These are phyloP conservation scores for Pithys albifrons DNA, from an alignment of 2,113 vertebrate species.

Conservation along the genomic window DNA sequence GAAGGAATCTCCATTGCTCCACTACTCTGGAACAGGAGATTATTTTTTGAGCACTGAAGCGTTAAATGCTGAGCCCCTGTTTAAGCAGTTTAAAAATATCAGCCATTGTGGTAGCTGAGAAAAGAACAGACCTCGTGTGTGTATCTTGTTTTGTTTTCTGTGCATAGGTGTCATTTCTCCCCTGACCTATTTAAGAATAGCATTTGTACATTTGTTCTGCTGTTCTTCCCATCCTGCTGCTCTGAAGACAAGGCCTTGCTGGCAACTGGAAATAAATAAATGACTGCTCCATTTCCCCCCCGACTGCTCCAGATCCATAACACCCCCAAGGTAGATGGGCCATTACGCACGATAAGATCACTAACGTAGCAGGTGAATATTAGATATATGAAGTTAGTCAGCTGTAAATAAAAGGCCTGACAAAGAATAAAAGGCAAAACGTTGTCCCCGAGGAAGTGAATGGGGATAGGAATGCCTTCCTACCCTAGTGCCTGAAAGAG, in stretches of 20 bases:
- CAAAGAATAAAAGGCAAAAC: slow-evolving; percentile 52
- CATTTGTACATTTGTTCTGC: not conserved
- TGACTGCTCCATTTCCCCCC: not conserved
- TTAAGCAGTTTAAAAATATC: not conserved
- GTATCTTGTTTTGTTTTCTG: not conserved
- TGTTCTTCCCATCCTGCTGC: not conserved
- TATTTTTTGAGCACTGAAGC: not conserved
- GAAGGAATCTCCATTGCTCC: not conserved
- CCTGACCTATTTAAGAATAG: not conserved
- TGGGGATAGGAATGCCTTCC: not conserved
- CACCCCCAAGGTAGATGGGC: not conserved
- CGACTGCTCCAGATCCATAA: slow-evolving; percentile 6
- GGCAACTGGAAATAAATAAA: not conserved
- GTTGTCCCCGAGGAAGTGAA: slow-evolving; percentile 16
- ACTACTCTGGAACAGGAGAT: not conserved
- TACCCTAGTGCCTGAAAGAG: slow-evolving; percentile 12
- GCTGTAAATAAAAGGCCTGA: slow-evolving; percentile 52
- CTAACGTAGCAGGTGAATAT: slow-evolving; percentile 55
- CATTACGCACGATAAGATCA: slow-evolving; percentile 50
- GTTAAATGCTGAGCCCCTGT: not conserved
- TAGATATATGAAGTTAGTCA: slow-evolving; percentile 44
- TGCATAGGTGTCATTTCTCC: not conserved
- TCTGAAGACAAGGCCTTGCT: not conserved
- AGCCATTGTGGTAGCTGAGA: not conserved
- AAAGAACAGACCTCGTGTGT: not conserved